Evolutionary conservation across 1,140 invertebrate species (phyloP).

Genomic region (Ooceraea biroi): DNA sequence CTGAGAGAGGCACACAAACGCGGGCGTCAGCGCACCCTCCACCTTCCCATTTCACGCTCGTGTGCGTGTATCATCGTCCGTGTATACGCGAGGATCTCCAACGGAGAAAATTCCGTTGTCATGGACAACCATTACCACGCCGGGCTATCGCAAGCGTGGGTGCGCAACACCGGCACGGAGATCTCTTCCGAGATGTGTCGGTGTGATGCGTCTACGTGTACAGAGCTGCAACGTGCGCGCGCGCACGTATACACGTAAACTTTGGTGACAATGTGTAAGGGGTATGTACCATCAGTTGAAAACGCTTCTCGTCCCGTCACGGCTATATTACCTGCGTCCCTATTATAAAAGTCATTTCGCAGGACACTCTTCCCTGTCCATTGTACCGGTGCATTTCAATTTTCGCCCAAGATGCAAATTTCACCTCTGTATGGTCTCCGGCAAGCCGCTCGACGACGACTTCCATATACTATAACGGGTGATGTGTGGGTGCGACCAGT

Average conservation of each 20-base stretch:
- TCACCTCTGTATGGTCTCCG: slow-evolving; percentile 48
- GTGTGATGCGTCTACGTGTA: neutral
- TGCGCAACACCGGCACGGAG: neutral
- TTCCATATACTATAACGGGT: slow-evolving; percentile 57
- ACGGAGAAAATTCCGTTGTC: slow-evolving; percentile 70
- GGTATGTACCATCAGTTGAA: slow-evolving; percentile 46
- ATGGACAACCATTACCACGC: slow-evolving; percentile 63
- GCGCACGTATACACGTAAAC: neutral
- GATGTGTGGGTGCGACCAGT: slow-evolving; percentile 59
- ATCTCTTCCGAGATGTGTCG: slow-evolving; percentile 12
- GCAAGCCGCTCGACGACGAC: slow-evolving; percentile 54
- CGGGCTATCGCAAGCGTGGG: slow-evolving; percentile 38
- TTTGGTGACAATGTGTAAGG: neutral
- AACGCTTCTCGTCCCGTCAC: slow-evolving; percentile 62
- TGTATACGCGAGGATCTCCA: slow-evolving; percentile 50
- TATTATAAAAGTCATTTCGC: slow-evolving; percentile 83
- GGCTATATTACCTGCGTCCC: slow-evolving; percentile 76
- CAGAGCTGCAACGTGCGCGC: neutral
- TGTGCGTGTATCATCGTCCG: slow-evolving; percentile 29
- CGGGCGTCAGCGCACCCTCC: slow-evolving; percentile 9
- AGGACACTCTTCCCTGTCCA: slow-evolving; percentile 74
- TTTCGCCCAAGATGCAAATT: slow-evolving; percentile 83
- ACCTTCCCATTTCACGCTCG: slow-evolving; percentile 42
- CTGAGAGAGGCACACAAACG: slow-evolving; percentile 58
- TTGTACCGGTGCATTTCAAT: slow-evolving; percentile 82